phyloP scores from a whole-genome alignment of 2,888 invertebrate genomes.

The Cheiracanthium punctorium region DNA sequence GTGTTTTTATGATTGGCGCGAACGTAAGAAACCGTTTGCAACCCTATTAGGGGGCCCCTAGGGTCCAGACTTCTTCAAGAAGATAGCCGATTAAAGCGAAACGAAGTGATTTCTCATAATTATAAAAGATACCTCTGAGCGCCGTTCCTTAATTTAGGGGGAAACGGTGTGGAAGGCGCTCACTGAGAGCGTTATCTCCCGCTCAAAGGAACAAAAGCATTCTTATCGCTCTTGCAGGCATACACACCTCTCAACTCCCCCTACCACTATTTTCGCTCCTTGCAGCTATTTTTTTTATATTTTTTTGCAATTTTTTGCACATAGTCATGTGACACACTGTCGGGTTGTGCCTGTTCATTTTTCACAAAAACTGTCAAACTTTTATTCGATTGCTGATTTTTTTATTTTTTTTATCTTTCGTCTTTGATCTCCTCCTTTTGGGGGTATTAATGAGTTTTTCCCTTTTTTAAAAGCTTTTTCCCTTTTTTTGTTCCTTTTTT shows the following conservation, averaged over 20 bases:
- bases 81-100: constrained; percentile 69
- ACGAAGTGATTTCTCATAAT: constrained; percentile 71
- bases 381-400: constrained; percentile 67
- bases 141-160: constrained; percentile 67
- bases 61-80: constrained; percentile 67
- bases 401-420: constrained; percentile 63
- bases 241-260: constrained; percentile 56
- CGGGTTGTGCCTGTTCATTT: constrained; percentile 66
- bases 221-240: constrained; percentile 66
- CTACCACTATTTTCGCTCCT: constrained; percentile 59
- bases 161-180: constrained; percentile 21
- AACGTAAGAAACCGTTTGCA: constrained; percentile 50
- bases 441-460: constrained; percentile 69
- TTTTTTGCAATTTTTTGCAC: constrained; percentile 38
- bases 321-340: constrained; percentile 64
- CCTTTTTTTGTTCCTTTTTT: constrained; percentile 38
- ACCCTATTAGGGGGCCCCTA: constrained; percentile 65
- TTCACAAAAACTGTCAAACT: constrained; percentile 70
- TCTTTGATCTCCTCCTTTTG: constrained; percentile 67
- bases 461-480: constrained; percentile 37
- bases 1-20: constrained; percentile 58
- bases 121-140: constrained; percentile 71
- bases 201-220: constrained; percentile 66
- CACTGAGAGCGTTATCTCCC: constrained; percentile 58
- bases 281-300: constrained; percentile 50